Conservation (phyloP, 2,888 invertebrate species). For the Epinotia bilunana region DNA sequence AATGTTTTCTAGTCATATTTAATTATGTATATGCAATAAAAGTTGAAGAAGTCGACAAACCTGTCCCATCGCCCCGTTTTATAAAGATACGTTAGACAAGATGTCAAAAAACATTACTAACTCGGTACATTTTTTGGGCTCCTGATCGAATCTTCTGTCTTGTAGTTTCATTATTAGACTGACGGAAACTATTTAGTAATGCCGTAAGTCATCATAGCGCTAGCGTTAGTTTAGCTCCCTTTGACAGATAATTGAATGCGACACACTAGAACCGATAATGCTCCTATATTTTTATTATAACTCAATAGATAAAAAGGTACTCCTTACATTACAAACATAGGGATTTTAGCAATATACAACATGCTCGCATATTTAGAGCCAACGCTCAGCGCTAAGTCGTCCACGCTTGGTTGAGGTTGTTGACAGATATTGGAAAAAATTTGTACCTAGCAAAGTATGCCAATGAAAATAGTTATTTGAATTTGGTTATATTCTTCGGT, state of each 20-base stretch:
- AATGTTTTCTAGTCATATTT: slow-evolving; percentile 12
- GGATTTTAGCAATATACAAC: background rate
- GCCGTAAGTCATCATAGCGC: no score
- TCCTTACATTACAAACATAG: background rate
- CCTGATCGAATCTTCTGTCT: no score
- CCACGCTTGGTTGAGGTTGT: slow-evolving; percentile 7
- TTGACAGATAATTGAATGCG: no score
- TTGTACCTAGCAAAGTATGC: background rate
- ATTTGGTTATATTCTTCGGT: slow-evolving; percentile 1
- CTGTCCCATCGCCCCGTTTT: background rate
- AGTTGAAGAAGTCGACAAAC: background rate
- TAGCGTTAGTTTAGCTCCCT: no score
- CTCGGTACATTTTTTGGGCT: no score
- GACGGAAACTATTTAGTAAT: no score
- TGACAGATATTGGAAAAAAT: slow-evolving; percentile 13
- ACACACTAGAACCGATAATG: no score
- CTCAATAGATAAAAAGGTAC: no score
- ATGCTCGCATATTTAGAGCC: background rate
- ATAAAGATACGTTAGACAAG: no score
- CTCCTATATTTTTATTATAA: no score
- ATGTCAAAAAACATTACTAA: no score
- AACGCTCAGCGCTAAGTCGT: background rate
- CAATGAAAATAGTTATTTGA: background rate
- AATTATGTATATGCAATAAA: background rate
- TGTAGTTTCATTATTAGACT: no score